A percentile compares a stretch with the other conserved stretches of the same genome.
phyloP scores from a whole-genome alignment of 2,797 vertebrate species.

The Rhynchotus rufescens region DNA sequence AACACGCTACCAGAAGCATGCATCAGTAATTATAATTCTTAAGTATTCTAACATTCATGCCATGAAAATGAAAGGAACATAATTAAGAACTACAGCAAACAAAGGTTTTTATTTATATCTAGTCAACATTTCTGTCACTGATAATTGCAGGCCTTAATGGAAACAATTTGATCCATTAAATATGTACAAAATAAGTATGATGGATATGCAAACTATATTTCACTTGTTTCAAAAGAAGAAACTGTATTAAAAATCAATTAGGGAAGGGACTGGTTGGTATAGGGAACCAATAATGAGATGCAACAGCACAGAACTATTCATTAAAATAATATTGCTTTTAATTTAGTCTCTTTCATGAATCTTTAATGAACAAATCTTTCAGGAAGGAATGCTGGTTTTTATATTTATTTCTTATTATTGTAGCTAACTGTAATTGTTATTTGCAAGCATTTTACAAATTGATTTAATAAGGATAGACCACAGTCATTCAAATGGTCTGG shows the following conservation, averaged over 20 bases:
- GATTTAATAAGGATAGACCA: background rate
- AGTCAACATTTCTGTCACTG: slow-evolving; percentile 47
- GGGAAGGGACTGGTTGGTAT: background rate
- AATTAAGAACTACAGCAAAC: slow-evolving; percentile 51
- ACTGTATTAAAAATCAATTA: slow-evolving; percentile 44
- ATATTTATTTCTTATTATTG: background rate
- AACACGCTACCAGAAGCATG: background rate
- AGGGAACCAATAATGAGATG: background rate
- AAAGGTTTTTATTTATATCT: slow-evolving; percentile 33
- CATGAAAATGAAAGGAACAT: slow-evolving; percentile 42
- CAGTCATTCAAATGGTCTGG: background rate
- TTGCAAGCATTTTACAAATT: background rate
- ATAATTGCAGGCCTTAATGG: slow-evolving; percentile 61
- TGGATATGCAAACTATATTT: background rate
- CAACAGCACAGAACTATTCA: background rate
- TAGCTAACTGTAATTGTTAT: background rate
- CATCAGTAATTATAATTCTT: slow-evolving; percentile 49
- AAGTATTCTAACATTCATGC: slow-evolving; percentile 36
- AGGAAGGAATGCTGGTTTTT: background rate
- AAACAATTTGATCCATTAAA: slow-evolving; percentile 54
- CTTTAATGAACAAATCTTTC: background rate
- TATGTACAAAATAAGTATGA: slow-evolving; percentile 1
- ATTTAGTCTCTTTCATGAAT: background rate
- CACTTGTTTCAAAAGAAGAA: background rate
- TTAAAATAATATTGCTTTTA: background rate